phyloP scores from a whole-genome alignment of 2,888 invertebrate genomes.

The Drosophila atroscutellata region DNA sequence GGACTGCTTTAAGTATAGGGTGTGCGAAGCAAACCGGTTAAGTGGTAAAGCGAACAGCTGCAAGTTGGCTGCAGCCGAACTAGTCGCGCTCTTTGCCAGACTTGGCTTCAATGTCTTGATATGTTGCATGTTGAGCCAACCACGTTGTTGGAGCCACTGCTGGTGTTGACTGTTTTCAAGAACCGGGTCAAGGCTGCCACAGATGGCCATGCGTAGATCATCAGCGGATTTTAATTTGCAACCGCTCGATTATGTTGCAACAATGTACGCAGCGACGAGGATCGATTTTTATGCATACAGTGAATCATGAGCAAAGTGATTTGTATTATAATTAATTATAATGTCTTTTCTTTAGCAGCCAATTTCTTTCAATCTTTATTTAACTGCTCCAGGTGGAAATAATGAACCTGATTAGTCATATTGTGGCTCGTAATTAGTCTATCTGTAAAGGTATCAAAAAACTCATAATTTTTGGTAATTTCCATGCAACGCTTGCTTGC shows the following conservation, averaged over 20 bases:
- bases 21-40: conserved; percentile 42
- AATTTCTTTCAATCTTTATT: conserved; percentile 4
- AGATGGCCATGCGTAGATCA: conserved; percentile 64
- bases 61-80: conserved; percentile 42
- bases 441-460: conserved; percentile 54
- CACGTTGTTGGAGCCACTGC: conserved; percentile 16
- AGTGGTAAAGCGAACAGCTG: conserved; percentile 55
- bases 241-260: conserved; percentile 50
- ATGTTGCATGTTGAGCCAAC: conserved; percentile 52
- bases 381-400: not conserved
- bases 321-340: not conserved
- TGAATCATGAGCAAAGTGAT: conserved; percentile 10
- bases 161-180: conserved; percentile 57
- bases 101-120: conserved; percentile 44
- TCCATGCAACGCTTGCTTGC: conserved; percentile 66
- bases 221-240: conserved; percentile 46
- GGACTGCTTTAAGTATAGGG: conserved; percentile 5
- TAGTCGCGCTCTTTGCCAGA: conserved; percentile 42
- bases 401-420: conserved; percentile 56
- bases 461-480: conserved; percentile 62
- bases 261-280: conserved; percentile 3
- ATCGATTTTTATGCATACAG: not conserved
- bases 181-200: conserved; percentile 73
- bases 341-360: not conserved
- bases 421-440: conserved; percentile 57